Conservation (phyloP, 1,140 invertebrate genomes). For the Tigriopus japonicus region DNA sequence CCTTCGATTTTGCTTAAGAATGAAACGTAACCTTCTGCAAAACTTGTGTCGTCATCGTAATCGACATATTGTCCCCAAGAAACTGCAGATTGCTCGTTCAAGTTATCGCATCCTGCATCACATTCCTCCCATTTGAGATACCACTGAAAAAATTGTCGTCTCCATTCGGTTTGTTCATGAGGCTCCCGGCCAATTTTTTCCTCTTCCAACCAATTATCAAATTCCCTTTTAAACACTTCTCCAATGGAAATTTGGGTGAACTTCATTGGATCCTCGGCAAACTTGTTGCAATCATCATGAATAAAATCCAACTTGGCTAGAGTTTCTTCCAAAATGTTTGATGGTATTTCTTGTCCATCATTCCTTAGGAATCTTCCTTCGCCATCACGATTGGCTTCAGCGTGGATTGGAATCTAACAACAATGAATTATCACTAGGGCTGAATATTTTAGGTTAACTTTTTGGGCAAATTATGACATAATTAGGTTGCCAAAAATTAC, state of each 20-base stretch:
- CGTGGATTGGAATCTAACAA: neutral
- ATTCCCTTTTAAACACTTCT: too few relatives aligned
- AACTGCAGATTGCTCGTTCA: neutral
- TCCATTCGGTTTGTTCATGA: neutral
- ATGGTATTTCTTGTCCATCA: neutral
- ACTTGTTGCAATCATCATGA: neutral
- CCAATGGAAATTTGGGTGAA: too few relatives aligned
- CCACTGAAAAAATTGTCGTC: neutral
- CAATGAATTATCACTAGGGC: too few relatives aligned
- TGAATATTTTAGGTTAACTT: too few relatives aligned
- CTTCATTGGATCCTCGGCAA: neutral
- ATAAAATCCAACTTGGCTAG: neutral
- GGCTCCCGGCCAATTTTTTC: too few relatives aligned
- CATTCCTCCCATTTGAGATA: neutral
- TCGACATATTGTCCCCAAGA: conserved; percentile 1
- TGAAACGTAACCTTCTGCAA: neutral
- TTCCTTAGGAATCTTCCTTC: neutral
- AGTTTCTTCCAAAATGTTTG: neutral
- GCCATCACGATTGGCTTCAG: neutral
- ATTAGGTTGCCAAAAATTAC: too few relatives aligned
- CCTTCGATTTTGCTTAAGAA: neutral
- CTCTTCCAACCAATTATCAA: too few relatives aligned
- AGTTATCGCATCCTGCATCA: neutral
- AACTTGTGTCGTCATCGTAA: neutral
- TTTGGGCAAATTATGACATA: too few relatives aligned